Base-by-base conservation (phyloP, 2,888 invertebrate species). In the Sericinus montela region DNA sequence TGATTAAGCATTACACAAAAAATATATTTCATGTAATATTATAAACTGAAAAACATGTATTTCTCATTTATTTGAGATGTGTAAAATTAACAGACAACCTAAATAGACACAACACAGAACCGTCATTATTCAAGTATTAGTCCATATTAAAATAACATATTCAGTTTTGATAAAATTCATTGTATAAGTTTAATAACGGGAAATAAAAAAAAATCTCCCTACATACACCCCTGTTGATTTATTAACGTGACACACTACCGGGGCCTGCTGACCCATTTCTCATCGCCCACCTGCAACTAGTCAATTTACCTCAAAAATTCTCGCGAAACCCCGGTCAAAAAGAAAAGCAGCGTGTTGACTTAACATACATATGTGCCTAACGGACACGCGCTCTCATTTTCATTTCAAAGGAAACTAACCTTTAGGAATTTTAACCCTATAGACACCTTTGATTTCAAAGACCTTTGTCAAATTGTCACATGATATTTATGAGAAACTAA, bases 251-350 rank as follows among this genome's bases (percentile, higher is more conserved):
- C 82, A 84, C 72, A 75, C 67, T 60, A 66, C 67, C 65, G 69
- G 80, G 79, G 79, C 84, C 82, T 68, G 81, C 80, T 87, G 87
- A 86, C 87, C 88, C 75, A 81, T 71, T 87, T 87, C 80, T 77
- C 76, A 72, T 69, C 74, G 75, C 69, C 75, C 78, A 78, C 69
- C 75, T 75, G 80, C 75, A 69, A 82, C 86, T 73, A 81, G 85
- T 86, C 82, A 86, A 87, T 87, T 86, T 83, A 77, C 79, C 75
- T 81, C 76, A 77, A 78, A 85, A 86, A 86, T 76, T 72, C 76
- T 80, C 70, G 58, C 73, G 71, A 80, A 84, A 76, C 79, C 75
- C 71, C 74, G 61, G 56, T 62, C 69, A 69, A 65, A 80, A 84
- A 85, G 82, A 83, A 80, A 87, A 85, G 74, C 75, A 68, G 73